These are phyloP conservation scores for Muscidifurax raptorellus DNA, from an alignment of 1,140 invertebrate genomes.

Conservation along the genomic window DNA sequence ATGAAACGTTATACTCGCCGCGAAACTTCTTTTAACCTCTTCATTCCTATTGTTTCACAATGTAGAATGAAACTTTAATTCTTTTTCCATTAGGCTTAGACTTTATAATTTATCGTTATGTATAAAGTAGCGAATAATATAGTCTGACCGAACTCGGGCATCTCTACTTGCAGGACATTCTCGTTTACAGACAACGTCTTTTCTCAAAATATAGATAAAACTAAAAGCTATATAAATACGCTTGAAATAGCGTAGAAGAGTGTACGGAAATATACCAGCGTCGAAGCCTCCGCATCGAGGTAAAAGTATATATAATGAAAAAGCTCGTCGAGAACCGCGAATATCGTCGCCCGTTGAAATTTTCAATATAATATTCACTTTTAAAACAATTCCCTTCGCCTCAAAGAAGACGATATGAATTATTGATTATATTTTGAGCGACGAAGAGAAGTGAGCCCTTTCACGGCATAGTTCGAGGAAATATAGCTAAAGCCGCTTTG, in stretches of 20 bases:
- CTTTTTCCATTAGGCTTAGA: background rate
- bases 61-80: background rate
- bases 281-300: too few relatives aligned
- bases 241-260: too few relatives aligned
- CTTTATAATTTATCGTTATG: too few relatives aligned
- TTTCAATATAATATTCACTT: slow-evolving; percentile 29
- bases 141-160: too few relatives aligned
- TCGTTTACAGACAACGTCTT: too few relatives aligned
- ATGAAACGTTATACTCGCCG: background rate
- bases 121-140: too few relatives aligned
- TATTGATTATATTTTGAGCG: slow-evolving; percentile 26
- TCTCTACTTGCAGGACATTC: too few relatives aligned
- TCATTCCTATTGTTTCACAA: background rate
- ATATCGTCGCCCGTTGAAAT: background rate
- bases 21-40: background rate
- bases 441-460: background rate
- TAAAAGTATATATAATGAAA: background rate
- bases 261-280: too few relatives aligned
- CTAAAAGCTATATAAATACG: too few relatives aligned
- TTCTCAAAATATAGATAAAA: background rate
- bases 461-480: background rate
- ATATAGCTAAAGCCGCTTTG: background rate
- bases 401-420: slow-evolving; percentile 1
- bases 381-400: background rate
- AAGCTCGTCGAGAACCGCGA: background rate